phyloP scores from a whole-genome alignment of 2,888 invertebrate genomes.

The Brachyptera putata region DNA sequence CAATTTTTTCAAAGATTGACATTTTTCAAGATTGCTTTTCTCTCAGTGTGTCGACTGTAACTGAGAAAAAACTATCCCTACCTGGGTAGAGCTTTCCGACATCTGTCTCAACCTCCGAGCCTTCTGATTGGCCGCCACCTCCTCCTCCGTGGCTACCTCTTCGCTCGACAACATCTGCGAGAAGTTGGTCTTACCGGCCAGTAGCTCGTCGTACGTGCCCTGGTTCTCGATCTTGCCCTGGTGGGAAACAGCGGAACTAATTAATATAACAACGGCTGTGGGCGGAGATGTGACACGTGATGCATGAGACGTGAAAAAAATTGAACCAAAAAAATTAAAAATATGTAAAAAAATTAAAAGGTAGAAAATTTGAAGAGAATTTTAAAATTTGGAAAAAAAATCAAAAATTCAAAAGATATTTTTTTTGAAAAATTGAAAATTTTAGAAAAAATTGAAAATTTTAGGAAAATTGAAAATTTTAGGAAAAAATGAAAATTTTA shows the following conservation, averaged over 20 bases:
- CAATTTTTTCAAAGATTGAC: no score
- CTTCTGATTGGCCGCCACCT: no score
- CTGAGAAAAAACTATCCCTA: no score
- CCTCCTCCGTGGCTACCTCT: no score
- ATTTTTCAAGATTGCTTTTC: no score
- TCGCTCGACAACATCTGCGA: constrained; percentile 41
- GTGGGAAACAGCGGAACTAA: background rate
- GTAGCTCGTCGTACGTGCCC: constrained; percentile 42
- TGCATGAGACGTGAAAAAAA: background rate
- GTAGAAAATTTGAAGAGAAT: no score
- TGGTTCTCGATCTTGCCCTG: constrained; percentile 40
- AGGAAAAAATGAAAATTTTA: no score
- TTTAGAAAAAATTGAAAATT: background rate
- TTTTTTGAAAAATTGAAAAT: no score
- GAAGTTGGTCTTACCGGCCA: constrained; percentile 38
- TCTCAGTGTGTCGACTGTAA: no score
- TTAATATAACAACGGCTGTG: background rate
- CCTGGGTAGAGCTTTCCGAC: constrained; percentile 25
- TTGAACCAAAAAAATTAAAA: background rate
- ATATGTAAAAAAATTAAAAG: no score
- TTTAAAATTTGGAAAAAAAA: no score
- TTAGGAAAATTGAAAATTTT: background rate
- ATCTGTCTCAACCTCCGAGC: constrained; percentile 1
- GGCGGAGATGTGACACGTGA: background rate
- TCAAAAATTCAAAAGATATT: no score